Conservation (phyloP, 2,888 invertebrate species). For the Criorhina ranunculi region DNA sequence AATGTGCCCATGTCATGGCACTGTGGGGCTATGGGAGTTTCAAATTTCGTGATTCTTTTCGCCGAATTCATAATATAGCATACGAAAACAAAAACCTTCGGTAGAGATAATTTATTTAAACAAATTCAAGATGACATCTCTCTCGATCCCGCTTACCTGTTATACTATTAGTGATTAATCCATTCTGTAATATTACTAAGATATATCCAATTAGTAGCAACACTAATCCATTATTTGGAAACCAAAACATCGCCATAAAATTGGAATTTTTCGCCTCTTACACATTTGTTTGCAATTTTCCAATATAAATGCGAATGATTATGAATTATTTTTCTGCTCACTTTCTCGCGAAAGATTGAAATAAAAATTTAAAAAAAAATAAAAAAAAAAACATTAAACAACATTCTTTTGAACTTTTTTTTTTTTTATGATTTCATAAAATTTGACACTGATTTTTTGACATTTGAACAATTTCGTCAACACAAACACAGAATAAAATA, state of each 20-base stretch:
- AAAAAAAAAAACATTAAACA: slow-evolving; percentile 13
- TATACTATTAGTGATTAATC: slow-evolving; percentile 78
- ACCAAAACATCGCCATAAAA: slow-evolving; percentile 91
- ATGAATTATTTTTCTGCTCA: no score
- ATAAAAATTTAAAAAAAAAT: no score
- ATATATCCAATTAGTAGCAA: slow-evolving; percentile 85
- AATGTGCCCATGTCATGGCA: no score
- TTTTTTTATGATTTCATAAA: slow-evolving; percentile 9
- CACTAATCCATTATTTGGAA: slow-evolving; percentile 88
- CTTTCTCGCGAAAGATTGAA: no score
- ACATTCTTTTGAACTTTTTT: neutral
- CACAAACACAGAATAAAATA: neutral
- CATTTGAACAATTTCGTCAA: slow-evolving; percentile 37
- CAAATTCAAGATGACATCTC: neutral
- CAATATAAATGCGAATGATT: slow-evolving; percentile 34
- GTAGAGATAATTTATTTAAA: neutral
- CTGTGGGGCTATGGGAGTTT: slow-evolving; percentile 1
- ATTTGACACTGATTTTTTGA: slow-evolving; percentile 54
- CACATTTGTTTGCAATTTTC: slow-evolving; percentile 86
- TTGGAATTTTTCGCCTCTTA: slow-evolving; percentile 86
- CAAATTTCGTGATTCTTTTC: slow-evolving; percentile 24
- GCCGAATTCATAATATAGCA: neutral
- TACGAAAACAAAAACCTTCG: neutral
- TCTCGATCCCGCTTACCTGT: slow-evolving; percentile 79
- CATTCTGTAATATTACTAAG: slow-evolving; percentile 81